A percentile compares a stretch with the other conserved stretches of the same genome.
Conservation (phyloP, 2,797 vertebrate species). For the Telmatherina bonti region DNA sequence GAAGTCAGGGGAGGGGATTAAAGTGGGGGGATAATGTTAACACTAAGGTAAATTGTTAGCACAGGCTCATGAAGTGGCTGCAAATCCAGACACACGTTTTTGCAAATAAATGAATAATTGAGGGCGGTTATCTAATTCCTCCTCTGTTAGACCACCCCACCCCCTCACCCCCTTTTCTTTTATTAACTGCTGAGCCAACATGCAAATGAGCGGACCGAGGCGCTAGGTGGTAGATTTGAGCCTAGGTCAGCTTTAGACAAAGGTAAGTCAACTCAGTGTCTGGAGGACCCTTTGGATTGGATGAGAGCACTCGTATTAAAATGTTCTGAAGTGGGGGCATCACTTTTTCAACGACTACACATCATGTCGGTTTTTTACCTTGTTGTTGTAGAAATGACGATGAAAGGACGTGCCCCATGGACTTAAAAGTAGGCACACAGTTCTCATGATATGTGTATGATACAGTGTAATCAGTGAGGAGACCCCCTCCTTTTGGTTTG, state of each 20-base stretch:
- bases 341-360: not conserved
- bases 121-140: slow-evolving; percentile 55
- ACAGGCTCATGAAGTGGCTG: slow-evolving; percentile 58
- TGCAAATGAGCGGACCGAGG: slow-evolving; percentile 47
- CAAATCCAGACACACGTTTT: slow-evolving; percentile 59
- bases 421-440: not conserved
- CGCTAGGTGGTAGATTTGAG: slow-evolving; percentile 7
- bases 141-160: slow-evolving; percentile 41
- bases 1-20: slow-evolving; percentile 19
- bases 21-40: slow-evolving; percentile 27
- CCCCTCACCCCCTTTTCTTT: slow-evolving; percentile 9
- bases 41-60: slow-evolving; percentile 38
- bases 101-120: slow-evolving; percentile 71
- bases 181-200: slow-evolving; percentile 51
- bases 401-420: not conserved
- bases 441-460: not conserved
- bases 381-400: not conserved
- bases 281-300: slow-evolving; percentile 17
- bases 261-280: slow-evolving; percentile 7
- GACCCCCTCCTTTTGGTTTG: no score
- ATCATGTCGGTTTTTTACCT: not conserved
- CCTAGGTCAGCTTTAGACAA: slow-evolving; percentile 25
- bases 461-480: not conserved
- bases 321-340: not conserved
- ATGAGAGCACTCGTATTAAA: not conserved